A percentile compares a stretch with the other conserved stretches of the same genome.
phyloP scores from a whole-genome alignment of 2,113 vertebrate species.

The Oryzias curvinotus region DNA sequence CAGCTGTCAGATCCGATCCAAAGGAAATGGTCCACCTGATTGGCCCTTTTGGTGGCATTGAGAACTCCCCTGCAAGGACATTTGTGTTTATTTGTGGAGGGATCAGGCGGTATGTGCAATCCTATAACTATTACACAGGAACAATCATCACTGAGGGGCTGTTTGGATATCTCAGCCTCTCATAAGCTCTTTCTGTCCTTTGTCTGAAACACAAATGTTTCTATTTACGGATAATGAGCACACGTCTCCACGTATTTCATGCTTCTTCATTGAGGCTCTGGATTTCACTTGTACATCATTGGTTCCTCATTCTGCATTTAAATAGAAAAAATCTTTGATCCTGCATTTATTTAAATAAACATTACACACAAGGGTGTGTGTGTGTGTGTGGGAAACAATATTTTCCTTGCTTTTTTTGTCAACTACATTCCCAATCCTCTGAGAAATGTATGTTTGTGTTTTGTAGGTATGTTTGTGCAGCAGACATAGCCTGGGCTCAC shows the following conservation, averaged over 20 bases:
- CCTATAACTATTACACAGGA: constrained; percentile 36
- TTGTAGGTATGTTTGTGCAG: constrained; percentile 59
- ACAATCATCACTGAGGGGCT: constrained; percentile 15
- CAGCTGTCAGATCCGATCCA: constrained; percentile 97
- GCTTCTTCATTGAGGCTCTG: constrained; percentile 1
- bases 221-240: constrained; percentile 19
- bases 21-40: constrained; percentile 90
- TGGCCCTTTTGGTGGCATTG: constrained; percentile 89
- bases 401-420: constrained; percentile 31
- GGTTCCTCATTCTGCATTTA: constrained; percentile 24
- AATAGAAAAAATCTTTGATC: constrained; percentile 47
- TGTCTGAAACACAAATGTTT: not conserved
- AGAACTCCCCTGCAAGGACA: constrained; percentile 85
- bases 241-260: not conserved
- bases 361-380: constrained; percentile 39
- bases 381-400: constrained; percentile 56
- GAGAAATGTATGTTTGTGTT: constrained; percentile 58
- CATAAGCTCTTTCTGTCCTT: not conserved
- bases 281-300: constrained; percentile 7
- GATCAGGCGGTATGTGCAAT: constrained; percentile 29
- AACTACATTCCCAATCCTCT: constrained; percentile 48
- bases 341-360: constrained; percentile 34
- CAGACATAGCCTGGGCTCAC: constrained; percentile 27
- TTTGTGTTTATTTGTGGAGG: constrained; percentile 36
- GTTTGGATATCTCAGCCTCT: constrained; percentile 24